A percentile compares a stretch with the other conserved stretches of the same genome.
Evolutionary conservation across 1,140 invertebrate species (phyloP).

Genomic region (Nomia melanderi): DNA sequence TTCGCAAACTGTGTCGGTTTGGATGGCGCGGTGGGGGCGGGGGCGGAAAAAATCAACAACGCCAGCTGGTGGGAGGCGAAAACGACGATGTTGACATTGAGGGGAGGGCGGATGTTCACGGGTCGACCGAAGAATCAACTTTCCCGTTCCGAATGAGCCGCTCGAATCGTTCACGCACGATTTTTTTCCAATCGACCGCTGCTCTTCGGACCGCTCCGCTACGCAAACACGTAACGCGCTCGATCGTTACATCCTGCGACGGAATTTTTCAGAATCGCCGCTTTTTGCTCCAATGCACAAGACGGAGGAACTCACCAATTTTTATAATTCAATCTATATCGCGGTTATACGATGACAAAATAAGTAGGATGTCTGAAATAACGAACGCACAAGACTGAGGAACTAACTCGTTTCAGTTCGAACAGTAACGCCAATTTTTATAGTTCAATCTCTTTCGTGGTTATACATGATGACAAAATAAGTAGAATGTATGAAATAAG

Average conservation of each 20-base stretch:
- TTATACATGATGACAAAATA: no score
- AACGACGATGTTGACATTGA: constrained; percentile 12
- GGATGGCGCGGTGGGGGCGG: no score
- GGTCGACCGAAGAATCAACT: constrained; percentile 57
- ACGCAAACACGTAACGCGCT: constrained; percentile 20
- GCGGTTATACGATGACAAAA: no score
- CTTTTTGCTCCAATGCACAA: not conserved
- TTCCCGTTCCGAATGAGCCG: constrained; percentile 48
- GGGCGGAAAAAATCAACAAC: not conserved
- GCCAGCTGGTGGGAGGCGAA: not conserved
- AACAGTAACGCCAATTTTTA: no score
- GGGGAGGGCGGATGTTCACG: constrained; percentile 18
- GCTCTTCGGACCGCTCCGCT: not conserved
- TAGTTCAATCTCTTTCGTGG: no score
- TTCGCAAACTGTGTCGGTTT: constrained; percentile 43
- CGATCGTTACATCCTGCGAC: constrained; percentile 17
- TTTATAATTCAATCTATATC: no score
- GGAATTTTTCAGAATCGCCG: not conserved
- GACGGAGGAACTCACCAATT: no score
- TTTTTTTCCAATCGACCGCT: constrained; percentile 42
- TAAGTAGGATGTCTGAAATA: no score
- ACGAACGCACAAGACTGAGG: no score
- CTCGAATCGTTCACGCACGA: constrained; percentile 51
- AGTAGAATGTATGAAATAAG: no score
- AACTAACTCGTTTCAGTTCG: no score